Evolutionary conservation across 2,113 vertebrate genomes (phyloP).

Genomic region (Herpetotheres cachinnans): DNA sequence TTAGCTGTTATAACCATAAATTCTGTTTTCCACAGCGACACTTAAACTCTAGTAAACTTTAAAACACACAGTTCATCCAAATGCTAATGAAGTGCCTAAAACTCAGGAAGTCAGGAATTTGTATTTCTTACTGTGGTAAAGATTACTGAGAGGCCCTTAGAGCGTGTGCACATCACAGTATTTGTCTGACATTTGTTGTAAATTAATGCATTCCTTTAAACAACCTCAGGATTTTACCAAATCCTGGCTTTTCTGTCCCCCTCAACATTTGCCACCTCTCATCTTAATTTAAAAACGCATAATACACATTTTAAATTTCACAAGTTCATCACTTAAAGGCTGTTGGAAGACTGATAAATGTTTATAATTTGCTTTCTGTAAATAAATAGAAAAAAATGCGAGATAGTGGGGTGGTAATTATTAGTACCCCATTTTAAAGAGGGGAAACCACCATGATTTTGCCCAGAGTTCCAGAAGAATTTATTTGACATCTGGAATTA

Average conservation of each 20-base stretch:
- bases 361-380: neutral
- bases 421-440: neutral
- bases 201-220: neutral
- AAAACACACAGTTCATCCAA: neutral
- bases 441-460: neutral
- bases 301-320: neutral
- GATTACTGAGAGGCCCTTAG: neutral
- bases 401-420: neutral
- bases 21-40: neutral
- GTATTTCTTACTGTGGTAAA: neutral
- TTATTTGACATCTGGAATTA: neutral
- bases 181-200: neutral
- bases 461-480: neutral
- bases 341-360: conserved; percentile 3
- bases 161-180: neutral
- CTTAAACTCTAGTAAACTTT: neutral
- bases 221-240: neutral
- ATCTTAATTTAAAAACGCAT: neutral
- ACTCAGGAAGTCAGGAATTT: neutral
- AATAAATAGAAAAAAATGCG: neutral
- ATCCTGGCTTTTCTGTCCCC: neutral
- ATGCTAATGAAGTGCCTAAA: neutral
- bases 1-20: neutral
- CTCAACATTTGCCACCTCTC: neutral
- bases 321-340: neutral